These are phyloP conservation scores for Sarcoramphus papa DNA, from an alignment of 2,797 vertebrate species.

Conservation along the genomic window DNA sequence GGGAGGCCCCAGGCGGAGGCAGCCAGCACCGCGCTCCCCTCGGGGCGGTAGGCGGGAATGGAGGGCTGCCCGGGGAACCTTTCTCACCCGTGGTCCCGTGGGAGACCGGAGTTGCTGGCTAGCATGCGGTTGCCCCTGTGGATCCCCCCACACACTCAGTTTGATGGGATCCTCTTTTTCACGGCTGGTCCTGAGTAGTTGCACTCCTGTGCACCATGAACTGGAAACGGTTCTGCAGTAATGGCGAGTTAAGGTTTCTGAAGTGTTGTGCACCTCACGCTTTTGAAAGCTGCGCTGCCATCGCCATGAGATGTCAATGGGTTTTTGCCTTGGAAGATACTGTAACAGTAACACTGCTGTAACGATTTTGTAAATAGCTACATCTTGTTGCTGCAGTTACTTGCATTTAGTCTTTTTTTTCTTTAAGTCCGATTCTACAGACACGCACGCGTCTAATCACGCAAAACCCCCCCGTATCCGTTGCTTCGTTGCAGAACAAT, in stretches of 20 bases:
- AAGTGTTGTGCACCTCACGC: fast-evolving
- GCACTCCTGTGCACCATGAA: fast-evolving
- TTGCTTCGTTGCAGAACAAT: fast-evolving
- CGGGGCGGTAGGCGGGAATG: not conserved
- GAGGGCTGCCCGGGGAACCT: not conserved
- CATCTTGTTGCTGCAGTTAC: no score
- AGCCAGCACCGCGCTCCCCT: not conserved
- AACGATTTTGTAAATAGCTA: not conserved
- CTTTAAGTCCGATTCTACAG: no score
- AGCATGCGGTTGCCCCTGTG: not conserved
- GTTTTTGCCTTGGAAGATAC: not conserved
- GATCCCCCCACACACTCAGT: fast-evolving
- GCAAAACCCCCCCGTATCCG: fast-evolving
- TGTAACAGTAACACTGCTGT: no score
- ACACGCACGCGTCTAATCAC: fast-evolving
- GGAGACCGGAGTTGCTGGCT: not conserved
- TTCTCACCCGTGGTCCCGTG: not conserved
- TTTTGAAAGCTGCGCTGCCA: not conserved
- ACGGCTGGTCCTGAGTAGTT: fast-evolving
- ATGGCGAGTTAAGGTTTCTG: no score
- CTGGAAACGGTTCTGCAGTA: not conserved
- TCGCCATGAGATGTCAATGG: fast-evolving
- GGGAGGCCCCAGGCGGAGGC: not conserved
- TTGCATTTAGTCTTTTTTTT: not conserved
- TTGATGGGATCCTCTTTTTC: not conserved